These are phyloP conservation scores for human (Homo sapiens) DNA, from an alignment of 2,113 vertebrate species.

Conservation along the genomic window GRCh38 chr6:9318001-9318500, in stretches of 20 bases:
- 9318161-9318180: not conserved
- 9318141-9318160: not conserved
- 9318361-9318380: not conserved
- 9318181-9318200: not conserved
- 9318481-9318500: not conserved
- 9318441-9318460: not conserved
- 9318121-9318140: not conserved
- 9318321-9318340: too few species aligned
- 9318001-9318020: not conserved
- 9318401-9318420: fast-evolving
- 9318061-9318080: not conserved
- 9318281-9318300: not conserved
- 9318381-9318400: not conserved
- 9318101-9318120: not conserved
- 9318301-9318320: not conserved
- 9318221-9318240: not conserved
- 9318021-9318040: not conserved
- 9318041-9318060: not conserved
- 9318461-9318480: not conserved
- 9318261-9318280: not conserved
- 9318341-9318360: not conserved
- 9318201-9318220: not conserved
- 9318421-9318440: not conserved
- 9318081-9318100: not conserved
- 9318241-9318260: not conserved